Evolutionary conservation across 1,140 invertebrate genomes (phyloP).

Genomic region (Glossosoma conforme): DNA sequence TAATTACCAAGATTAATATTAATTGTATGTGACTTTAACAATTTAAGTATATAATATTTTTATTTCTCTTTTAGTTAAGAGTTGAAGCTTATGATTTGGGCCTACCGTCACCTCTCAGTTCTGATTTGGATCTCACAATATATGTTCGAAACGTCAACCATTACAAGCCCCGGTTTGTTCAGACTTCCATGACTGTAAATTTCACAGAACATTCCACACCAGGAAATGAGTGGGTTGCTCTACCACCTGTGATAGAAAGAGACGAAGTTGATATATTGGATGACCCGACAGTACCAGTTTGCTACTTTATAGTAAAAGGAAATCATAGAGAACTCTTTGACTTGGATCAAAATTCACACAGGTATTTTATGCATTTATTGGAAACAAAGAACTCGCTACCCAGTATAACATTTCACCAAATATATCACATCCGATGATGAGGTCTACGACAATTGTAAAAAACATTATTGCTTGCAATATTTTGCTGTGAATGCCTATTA

Average conservation of each 20-base stretch:
- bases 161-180: constrained; percentile 79
- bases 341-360: constrained; percentile 70
- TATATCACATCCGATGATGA: too few species aligned
- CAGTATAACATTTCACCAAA: too few species aligned
- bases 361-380: too few species aligned
- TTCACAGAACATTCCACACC: constrained; percentile 76
- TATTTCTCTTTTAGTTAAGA: constrained; percentile 59
- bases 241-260: constrained; percentile 80
- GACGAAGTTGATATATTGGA: constrained; percentile 78
- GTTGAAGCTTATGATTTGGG: constrained; percentile 88
- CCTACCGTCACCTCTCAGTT: constrained; percentile 75
- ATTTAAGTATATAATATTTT: not conserved
- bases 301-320: constrained; percentile 82
- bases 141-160: constrained; percentile 87
- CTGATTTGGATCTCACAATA: constrained; percentile 83
- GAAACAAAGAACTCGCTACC: too few species aligned
- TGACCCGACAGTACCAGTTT: constrained; percentile 70
- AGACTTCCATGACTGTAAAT: constrained; percentile 66
- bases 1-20: too few species aligned
- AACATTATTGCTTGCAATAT: too few species aligned
- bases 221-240: constrained; percentile 59
- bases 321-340: constrained; percentile 69
- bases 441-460: too few species aligned
- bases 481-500: too few species aligned
- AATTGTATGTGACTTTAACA: too few species aligned